These are phyloP conservation scores for Alosa sapidissima DNA, from an alignment of 2,797 vertebrate genomes.

Conservation along the genomic window DNA sequence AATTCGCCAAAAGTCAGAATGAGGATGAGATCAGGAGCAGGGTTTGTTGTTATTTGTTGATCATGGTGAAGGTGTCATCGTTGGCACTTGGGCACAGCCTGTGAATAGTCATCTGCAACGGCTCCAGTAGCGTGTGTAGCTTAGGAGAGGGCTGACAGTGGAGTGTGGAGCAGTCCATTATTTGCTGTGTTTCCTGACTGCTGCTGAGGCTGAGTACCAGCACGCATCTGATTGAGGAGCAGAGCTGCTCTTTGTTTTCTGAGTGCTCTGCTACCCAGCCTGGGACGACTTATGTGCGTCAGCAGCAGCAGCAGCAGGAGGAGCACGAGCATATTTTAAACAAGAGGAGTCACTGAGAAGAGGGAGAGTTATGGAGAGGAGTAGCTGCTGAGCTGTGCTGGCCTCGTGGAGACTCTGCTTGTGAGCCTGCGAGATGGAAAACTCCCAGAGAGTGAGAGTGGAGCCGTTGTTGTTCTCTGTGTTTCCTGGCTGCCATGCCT, in stretches of 20 bases:
- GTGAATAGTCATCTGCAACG: neutral
- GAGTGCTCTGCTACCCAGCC: neutral
- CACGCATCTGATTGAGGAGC: no score
- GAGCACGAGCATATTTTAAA: neutral
- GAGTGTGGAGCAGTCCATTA: neutral
- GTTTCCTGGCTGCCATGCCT: neutral
- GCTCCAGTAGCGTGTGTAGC: neutral
- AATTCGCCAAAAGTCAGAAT: neutral
- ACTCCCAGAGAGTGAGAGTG: neutral
- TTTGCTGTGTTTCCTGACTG: neutral
- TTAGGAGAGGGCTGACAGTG: neutral
- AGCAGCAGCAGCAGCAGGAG: neutral
- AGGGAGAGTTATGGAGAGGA: no score
- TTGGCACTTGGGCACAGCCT: neutral
- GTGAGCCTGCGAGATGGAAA: no score
- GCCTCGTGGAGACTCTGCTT: no score
- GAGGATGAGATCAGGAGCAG: neutral
- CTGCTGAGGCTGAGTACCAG: no score
- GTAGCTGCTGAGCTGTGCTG: no score
- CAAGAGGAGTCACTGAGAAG: no score
- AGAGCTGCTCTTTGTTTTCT: neutral
- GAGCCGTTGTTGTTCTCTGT: neutral
- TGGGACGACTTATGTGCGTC: neutral
- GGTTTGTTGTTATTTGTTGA: neutral
- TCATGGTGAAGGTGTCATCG: neutral